These are phyloP conservation scores for Erebia epiphron DNA, from an alignment of 2,888 invertebrate genomes.

Conservation along the genomic window DNA sequence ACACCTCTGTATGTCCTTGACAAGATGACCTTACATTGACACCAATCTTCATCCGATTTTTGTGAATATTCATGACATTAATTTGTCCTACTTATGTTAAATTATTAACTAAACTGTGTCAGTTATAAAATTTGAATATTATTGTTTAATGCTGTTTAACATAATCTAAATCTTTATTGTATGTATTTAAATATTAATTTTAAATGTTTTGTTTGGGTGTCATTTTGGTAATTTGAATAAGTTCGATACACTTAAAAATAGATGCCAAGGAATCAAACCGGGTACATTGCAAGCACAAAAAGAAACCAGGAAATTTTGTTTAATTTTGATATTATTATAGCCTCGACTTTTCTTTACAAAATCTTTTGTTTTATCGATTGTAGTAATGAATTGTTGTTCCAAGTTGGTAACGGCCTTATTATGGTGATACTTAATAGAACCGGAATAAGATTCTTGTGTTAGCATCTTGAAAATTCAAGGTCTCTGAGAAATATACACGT, in stretches of 20 bases:
- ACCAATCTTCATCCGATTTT: constrained; percentile 21
- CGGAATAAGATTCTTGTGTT: constrained; percentile 9
- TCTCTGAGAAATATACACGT: constrained; percentile 4
- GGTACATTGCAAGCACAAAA: too few species aligned
- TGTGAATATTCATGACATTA: constrained; percentile 29
- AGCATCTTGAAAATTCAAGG: constrained; percentile 13
- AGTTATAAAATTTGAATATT: not conserved
- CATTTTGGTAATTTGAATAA: not conserved
- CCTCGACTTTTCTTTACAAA: not conserved
- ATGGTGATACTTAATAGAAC: constrained; percentile 7
- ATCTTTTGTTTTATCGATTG: constrained; percentile 1
- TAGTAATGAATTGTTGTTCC: constrained; percentile 2
- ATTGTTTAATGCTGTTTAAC: constrained; percentile 1
- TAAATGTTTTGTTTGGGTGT: not conserved
- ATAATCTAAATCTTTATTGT: not conserved
- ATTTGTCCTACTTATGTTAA: constrained; percentile 17
- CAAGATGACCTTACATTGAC: constrained; percentile 29
- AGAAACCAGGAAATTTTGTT: not conserved
- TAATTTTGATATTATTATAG: not conserved
- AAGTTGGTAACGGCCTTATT: constrained; percentile 6
- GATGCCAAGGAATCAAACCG: too few species aligned
- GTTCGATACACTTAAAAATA: too few species aligned
- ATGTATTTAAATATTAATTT: constrained; percentile 4
- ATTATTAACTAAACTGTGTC: not conserved
- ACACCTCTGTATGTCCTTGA: not conserved